A percentile compares a stretch with the other conserved stretches of the same genome.
phyloP scores from a whole-genome alignment of 2,113 vertebrate species.

The Carollia perspicillata region DNA sequence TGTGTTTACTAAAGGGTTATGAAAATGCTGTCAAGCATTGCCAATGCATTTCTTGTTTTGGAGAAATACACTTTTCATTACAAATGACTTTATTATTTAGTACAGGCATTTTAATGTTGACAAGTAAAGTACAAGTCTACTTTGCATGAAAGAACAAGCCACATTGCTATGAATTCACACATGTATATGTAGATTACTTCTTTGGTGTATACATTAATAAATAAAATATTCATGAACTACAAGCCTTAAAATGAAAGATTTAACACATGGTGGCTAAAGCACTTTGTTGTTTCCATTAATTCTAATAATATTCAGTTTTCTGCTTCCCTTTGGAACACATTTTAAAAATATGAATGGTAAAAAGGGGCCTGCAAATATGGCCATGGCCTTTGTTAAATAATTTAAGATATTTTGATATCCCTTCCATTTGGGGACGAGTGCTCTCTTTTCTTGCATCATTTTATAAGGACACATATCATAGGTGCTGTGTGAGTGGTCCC shows the following conservation, averaged over 20 bases:
- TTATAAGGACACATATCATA: not conserved
- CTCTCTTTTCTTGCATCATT: not conserved
- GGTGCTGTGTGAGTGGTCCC: not conserved
- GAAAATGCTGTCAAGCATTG: constrained; percentile 15
- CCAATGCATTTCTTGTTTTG: constrained; percentile 53
- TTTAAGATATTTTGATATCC: constrained; percentile 19
- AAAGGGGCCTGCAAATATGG: not conserved
- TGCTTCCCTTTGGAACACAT: constrained; percentile 34
- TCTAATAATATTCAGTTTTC: constrained; percentile 6
- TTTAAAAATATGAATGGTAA: constrained; percentile 40
- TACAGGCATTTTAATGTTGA: constrained; percentile 50
- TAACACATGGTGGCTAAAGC: constrained; percentile 18
- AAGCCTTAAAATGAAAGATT: constrained; percentile 48
- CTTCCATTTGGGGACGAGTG: not conserved
- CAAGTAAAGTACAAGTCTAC: constrained; percentile 46
- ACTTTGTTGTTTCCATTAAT: constrained; percentile 43
- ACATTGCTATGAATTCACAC: constrained; percentile 37
- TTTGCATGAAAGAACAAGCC: constrained; percentile 41
- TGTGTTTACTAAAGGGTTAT: constrained; percentile 51
- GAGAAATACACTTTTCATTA: constrained; percentile 55
- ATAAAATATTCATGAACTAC: constrained; percentile 70
- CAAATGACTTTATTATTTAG: constrained; percentile 49
- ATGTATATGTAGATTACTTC: constrained; percentile 65
- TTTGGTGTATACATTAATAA: constrained; percentile 66
- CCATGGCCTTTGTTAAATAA: constrained; percentile 23